Conservation (phyloP, 2,888 invertebrate species). For the Stictocephala bisonia region DNA sequence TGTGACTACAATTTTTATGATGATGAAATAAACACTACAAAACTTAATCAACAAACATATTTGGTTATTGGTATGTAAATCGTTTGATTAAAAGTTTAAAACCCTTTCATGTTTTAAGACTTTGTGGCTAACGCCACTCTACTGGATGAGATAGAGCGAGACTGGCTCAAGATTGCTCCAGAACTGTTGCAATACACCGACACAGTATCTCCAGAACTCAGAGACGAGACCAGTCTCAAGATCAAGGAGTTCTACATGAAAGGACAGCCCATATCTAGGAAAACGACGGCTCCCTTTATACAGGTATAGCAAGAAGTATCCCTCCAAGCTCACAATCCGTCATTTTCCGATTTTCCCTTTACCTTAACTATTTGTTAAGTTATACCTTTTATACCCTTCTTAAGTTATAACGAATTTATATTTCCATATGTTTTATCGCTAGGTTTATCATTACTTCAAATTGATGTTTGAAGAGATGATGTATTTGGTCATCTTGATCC, state of each 20-base stretch:
- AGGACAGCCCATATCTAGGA: constrained; percentile 38
- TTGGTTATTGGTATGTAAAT: background rate
- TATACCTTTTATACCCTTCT: no score
- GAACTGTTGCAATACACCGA: constrained; percentile 59
- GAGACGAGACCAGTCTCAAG: constrained; percentile 49
- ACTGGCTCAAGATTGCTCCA: constrained; percentile 57
- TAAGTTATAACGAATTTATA: no score
- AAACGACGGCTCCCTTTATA: constrained; percentile 39
- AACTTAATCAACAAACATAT: no score
- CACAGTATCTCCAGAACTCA: constrained; percentile 52
- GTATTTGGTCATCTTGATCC: no score
- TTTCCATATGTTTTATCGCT: no score
- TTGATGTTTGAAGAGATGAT: no score
- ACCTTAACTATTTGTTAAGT: no score
- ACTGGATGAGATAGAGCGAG: constrained; percentile 53
- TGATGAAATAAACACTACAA: no score
- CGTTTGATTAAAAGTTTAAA: background rate
- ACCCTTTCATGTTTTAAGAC: constrained; percentile 49
- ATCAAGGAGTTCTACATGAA: constrained; percentile 57
- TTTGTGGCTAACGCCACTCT: constrained; percentile 49
- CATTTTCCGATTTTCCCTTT: no score
- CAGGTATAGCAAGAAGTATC: constrained; percentile 6
- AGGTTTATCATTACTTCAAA: no score
- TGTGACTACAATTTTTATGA: no score
- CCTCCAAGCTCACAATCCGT: no score